These are phyloP conservation scores for Leiothrix lutea DNA, from an alignment of 2,113 vertebrate species.

Conservation along the genomic window DNA sequence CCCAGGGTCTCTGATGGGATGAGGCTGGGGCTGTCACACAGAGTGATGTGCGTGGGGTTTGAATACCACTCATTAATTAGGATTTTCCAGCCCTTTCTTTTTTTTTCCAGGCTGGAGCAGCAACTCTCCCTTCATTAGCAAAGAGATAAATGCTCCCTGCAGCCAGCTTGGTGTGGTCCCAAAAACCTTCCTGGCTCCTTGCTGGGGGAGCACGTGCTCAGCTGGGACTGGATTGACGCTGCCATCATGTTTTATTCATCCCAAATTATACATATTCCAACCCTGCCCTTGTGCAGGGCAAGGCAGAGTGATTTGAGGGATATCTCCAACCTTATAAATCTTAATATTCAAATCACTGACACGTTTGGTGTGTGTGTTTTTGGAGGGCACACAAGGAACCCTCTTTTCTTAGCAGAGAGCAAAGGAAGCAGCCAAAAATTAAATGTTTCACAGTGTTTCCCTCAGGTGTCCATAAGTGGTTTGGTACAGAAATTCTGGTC, in stretches of 20 bases:
- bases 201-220: neutral
- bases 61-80: neutral
- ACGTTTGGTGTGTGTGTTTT: accelerated
- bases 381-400: neutral
- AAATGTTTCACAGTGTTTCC: neutral
- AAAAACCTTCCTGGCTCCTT: neutral
- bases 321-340: neutral
- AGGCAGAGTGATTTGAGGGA: neutral
- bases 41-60: neutral
- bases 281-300: neutral
- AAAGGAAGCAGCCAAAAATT: neutral
- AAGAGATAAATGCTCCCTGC: neutral
- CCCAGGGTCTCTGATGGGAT: neutral
- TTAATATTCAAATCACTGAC: neutral
- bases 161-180: neutral
- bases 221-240: conserved; percentile 20
- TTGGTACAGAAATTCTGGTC: neutral
- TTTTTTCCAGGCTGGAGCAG: neutral
- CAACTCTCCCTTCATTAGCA: neutral
- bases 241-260: conserved; percentile 40
- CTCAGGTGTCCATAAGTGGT: neutral
- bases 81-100: neutral
- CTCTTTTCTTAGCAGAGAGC: neutral
- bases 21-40: neutral
- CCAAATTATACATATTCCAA: neutral